Base-by-base conservation (phyloP, 30 jellyfish, hydroid and myxozoan genomes). In the Calvadosia cruxmelitensis region DNA sequence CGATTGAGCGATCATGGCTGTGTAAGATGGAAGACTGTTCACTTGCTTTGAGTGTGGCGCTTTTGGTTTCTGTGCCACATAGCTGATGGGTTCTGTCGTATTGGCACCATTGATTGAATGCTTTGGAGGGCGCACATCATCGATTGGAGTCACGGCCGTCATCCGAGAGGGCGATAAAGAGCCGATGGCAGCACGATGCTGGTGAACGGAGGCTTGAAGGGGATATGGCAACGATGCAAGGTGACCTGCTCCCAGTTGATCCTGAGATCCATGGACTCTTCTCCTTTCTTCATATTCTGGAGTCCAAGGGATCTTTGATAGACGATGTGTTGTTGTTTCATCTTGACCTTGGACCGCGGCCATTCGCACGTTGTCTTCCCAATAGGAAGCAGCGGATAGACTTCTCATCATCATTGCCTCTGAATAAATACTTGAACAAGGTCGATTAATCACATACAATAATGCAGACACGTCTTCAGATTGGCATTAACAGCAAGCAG, bases 1-100 rank as follows among this genome's bases (percentile, higher is more conserved):
- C 23, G 95, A 85, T 51, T 83, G 95, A 26, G 95, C 95, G 25
- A 83, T 83, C 95, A 83, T 83, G 23, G 95, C 80, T 3, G 93
- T 80, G 68, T 80, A 80, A 3, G 85, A 71, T 1, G 93, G 93
- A 57, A 80, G 66, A 27, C 82, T 61, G 29, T 78, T 78, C 26
- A 70, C 1, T 42, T 42, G 57, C 20, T 42, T 42, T 42, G 57
- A 42, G 10, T 42, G 15, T 42, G 57, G 20, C 20, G 10, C 57
- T 10, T 5, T 42, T 42, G 57, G 57, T 42, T 42, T 42, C 15
- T 42, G n/a, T n/a, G n/a, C n/a, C n/a, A n/a, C n/a, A n/a, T n/a
- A n/a, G n/a, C n/a, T n/a, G n/a, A n/a, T n/a, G n/a, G n/a, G n/a
- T n/a, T n/a, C n/a, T n/a, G n/a, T n/a, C n/a, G n/a, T n/a, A n/a